A percentile compares a stretch with the other conserved stretches of the same genome.
phyloP scores from a whole-genome alignment of 2,113 vertebrate species.

The Panurus biarmicus region DNA sequence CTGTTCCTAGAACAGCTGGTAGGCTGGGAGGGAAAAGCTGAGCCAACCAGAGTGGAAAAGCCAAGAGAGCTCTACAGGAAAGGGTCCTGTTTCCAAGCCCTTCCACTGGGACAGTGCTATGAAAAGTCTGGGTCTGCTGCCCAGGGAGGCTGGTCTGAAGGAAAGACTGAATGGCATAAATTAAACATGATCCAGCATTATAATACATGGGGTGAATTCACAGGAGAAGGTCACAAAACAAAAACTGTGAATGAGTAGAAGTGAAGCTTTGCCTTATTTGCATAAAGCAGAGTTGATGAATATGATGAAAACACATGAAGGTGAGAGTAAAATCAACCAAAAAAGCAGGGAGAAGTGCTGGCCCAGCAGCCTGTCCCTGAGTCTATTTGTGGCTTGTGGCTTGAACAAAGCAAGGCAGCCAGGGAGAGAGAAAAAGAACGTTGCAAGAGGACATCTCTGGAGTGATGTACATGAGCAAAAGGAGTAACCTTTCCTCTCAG shows the following conservation, averaged over 20 bases:
- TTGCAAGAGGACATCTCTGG: background rate
- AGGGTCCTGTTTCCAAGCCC: background rate
- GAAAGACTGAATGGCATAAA: background rate
- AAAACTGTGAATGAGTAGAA: background rate
- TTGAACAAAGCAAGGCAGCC: background rate
- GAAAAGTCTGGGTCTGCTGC: background rate
- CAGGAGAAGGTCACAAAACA: background rate
- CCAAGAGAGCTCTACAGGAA: background rate
- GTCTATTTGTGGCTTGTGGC: background rate
- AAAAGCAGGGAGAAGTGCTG: background rate
- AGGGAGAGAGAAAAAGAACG: background rate
- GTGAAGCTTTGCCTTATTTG: background rate
- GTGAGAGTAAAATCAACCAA: background rate
- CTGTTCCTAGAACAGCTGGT: background rate
- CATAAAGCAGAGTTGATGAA: background rate
- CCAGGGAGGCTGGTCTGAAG: background rate
- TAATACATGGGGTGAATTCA: background rate
- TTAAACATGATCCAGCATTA: background rate
- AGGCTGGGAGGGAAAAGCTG: background rate
- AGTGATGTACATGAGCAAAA: background rate
- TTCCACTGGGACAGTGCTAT: background rate
- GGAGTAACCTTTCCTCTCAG: background rate
- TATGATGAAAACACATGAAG: background rate
- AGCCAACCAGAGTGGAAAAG: background rate
- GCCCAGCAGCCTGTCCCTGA: background rate